phyloP scores from a whole-genome alignment of 2,888 invertebrate genomes.

The Chromoteleia sp. region DNA sequence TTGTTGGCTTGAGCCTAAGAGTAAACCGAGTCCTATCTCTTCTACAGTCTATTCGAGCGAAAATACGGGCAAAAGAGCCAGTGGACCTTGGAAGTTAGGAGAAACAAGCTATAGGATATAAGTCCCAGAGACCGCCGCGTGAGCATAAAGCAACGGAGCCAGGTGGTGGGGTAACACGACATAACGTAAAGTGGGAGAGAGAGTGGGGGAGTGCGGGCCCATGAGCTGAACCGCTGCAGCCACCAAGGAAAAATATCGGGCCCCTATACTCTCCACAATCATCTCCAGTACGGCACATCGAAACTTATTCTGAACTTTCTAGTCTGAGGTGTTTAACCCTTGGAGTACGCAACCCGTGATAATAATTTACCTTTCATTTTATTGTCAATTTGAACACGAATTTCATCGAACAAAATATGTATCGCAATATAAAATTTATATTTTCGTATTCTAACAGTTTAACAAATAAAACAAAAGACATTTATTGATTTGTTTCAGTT shows the following conservation, averaged over 20 bases:
- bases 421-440: no score
- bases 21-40: slow-evolving; percentile 79
- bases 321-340: slow-evolving; percentile 63
- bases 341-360: slow-evolving; percentile 11
- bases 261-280: slow-evolving; percentile 76
- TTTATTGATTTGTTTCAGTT: no score
- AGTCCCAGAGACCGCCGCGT: slow-evolving; percentile 65
- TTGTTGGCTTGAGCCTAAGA: slow-evolving; percentile 77
- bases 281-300: slow-evolving; percentile 72
- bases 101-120: slow-evolving; percentile 68
- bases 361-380: slow-evolving; percentile 25
- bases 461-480: no score
- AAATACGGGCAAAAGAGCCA: slow-evolving; percentile 67
- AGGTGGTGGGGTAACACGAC: slow-evolving; percentile 58
- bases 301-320: slow-evolving; percentile 66
- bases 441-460: no score
- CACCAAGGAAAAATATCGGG: slow-evolving; percentile 78
- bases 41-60: slow-evolving; percentile 73
- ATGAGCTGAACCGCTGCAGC: slow-evolving; percentile 74
- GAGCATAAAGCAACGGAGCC: slow-evolving; percentile 45
- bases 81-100: slow-evolving; percentile 76
- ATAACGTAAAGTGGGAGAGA: slow-evolving; percentile 50
- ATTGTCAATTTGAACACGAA: not conserved
- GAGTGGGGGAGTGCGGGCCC: slow-evolving; percentile 54
- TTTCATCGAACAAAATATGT: not conserved